phyloP scores from a whole-genome alignment of 2,797 vertebrate species.

The Acanthurus leucopareius region DNA sequence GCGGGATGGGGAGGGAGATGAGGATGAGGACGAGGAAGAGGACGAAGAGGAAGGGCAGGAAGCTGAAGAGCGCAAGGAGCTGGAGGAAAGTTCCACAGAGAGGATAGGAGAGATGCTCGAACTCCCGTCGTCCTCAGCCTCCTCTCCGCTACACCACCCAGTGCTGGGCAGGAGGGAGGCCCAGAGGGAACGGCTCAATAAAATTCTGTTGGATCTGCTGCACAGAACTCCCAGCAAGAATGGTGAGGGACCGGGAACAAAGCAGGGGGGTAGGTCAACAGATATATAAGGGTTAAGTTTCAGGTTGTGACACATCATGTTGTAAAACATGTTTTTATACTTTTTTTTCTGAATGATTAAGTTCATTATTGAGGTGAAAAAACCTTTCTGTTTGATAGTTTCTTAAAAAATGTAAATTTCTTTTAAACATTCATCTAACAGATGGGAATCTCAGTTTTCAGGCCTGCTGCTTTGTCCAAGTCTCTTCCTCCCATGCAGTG shows the following conservation, averaged over 20 bases:
- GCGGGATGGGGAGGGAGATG: conserved; percentile 74
- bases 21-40: conserved; percentile 70
- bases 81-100: conserved; percentile 81
- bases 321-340: neutral
- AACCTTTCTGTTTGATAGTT: neutral
- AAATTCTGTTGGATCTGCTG: conserved; percentile 93
- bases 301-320: conserved; percentile 16
- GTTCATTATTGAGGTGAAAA: conserved; percentile 9
- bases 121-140: conserved; percentile 74
- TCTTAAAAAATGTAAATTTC: conserved; percentile 1
- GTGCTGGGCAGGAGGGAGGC: conserved; percentile 88
- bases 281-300: conserved; percentile 43
- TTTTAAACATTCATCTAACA: conserved; percentile 19
- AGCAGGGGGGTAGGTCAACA: conserved; percentile 75
- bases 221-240: conserved; percentile 96
- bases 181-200: conserved; percentile 94
- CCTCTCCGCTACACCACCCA: conserved; percentile 80
- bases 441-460: conserved; percentile 17
- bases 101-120: conserved; percentile 83
- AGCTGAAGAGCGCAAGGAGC: conserved; percentile 70
- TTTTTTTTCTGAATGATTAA: conserved; percentile 19
- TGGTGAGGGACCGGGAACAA: conserved; percentile 87
- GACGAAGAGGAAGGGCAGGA: conserved; percentile 73
- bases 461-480: conserved; percentile 23
- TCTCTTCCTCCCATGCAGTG: conserved; percentile 19